A percentile compares a stretch with the other conserved stretches of the same genome.
phyloP scores from a whole-genome alignment of 2,888 invertebrate genomes.

The Clusia tigrina region DNA sequence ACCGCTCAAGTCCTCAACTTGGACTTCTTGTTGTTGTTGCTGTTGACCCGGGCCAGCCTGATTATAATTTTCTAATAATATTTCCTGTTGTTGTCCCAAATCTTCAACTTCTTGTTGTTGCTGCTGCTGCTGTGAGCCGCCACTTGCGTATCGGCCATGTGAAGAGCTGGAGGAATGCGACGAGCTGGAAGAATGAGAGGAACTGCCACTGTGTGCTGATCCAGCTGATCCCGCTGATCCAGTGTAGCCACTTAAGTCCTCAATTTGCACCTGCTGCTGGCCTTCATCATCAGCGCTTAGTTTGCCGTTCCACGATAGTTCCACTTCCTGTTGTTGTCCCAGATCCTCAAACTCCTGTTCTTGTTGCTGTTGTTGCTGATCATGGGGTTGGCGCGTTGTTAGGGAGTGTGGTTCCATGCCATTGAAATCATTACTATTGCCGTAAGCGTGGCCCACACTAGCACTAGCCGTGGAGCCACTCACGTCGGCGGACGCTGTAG shows the following conservation, averaged over 20 bases:
- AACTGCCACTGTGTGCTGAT: background rate
- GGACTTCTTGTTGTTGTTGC: constrained; percentile 34
- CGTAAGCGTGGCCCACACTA: background rate
- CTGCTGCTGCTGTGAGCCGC: constrained; percentile 10
- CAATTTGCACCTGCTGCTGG: constrained; percentile 35
- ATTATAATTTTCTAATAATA: constrained; percentile 27
- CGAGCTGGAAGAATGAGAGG: background rate
- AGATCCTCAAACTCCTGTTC: constrained; percentile 34
- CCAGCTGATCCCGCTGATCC: constrained; percentile 1
- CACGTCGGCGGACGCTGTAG: constrained; percentile 18
- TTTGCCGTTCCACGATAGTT: constrained; percentile 30
- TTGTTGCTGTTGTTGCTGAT: constrained; percentile 34
- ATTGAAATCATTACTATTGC: background rate
- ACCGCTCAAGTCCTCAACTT: constrained; percentile 36
- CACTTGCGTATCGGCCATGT: constrained; percentile 25
- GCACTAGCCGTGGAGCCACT: constrained; percentile 15
- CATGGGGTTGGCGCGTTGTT: constrained; percentile 26
- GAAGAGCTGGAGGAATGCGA: constrained; percentile 12
- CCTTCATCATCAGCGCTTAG: constrained; percentile 34
- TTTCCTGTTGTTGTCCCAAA: constrained; percentile 40
- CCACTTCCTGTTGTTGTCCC: constrained; percentile 42
- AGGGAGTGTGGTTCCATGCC: constrained; percentile 25
- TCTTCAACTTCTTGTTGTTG: constrained; percentile 33
- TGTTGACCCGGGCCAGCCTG: constrained; percentile 26
- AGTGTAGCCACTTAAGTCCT: constrained; percentile 16